These are phyloP conservation scores for Andricus quercusramuli DNA, from an alignment of 2,888 invertebrate species.

Conservation along the genomic window DNA sequence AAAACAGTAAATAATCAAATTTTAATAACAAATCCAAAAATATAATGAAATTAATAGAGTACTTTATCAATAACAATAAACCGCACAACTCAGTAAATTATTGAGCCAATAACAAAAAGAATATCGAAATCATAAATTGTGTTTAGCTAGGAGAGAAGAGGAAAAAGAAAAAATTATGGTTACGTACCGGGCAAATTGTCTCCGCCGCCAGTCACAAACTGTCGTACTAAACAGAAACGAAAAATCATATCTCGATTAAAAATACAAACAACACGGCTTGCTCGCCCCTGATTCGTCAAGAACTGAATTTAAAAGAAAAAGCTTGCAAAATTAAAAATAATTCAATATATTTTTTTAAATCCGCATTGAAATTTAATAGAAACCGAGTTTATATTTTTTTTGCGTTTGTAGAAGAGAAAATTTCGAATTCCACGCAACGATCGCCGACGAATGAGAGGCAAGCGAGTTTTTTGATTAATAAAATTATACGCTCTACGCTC, in stretches of 20 bases:
- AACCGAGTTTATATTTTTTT: background rate
- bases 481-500: conserved; percentile 59
- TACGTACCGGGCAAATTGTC: conserved; percentile 81
- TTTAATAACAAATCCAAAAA: background rate
- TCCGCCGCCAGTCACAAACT: conserved; percentile 80
- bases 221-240: conserved; percentile 80
- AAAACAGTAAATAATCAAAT: background rate
- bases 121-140: conserved; percentile 41
- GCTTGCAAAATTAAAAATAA: conserved; percentile 43
- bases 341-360: conserved; percentile 34
- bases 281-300: conserved; percentile 63
- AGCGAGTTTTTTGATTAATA: conserved; percentile 63
- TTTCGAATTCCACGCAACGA: background rate
- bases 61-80: conserved; percentile 42
- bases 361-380: background rate
- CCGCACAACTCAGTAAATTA: background rate
- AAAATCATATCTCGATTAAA: conserved; percentile 63
- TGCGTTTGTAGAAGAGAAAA: background rate
- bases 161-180: conserved; percentile 76
- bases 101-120: conserved; percentile 19
- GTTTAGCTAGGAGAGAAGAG: conserved; percentile 66
- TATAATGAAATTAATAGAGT: conserved; percentile 46
- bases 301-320: conserved; percentile 2
- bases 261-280: conserved; percentile 57
- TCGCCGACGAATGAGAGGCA: conserved; percentile 68